Conservation (phyloP, 2,797 vertebrate genomes). For the Rallus crepitans region DNA sequence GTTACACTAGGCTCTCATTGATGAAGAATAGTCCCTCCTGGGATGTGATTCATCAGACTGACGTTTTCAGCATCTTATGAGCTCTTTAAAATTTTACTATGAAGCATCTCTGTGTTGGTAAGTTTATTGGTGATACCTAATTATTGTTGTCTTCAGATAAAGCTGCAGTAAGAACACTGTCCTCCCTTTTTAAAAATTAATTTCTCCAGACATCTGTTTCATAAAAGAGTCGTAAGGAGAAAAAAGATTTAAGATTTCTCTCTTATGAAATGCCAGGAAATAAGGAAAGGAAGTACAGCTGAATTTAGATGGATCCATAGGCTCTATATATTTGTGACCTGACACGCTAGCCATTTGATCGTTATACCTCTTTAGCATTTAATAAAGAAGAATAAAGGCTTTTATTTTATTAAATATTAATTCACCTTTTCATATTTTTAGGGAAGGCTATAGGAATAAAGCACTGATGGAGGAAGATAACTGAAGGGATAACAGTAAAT, state of each 20-base stretch:
- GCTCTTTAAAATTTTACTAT: neutral
- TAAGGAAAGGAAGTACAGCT: neutral
- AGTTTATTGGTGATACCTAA: neutral
- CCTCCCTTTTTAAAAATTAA: slow-evolving; percentile 22
- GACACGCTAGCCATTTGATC: slow-evolving; percentile 9
- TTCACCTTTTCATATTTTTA: slow-evolving; percentile 58
- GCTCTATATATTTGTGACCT: neutral
- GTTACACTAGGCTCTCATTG: neutral
- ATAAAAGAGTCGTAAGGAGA: neutral
- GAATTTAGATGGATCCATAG: slow-evolving; percentile 24
- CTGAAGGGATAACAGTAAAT: neutral
- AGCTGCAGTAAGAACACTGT: neutral
- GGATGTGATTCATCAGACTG: neutral
- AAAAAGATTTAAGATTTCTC: neutral
- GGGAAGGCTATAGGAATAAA: slow-evolving; percentile 41
- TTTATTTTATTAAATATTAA: slow-evolving; percentile 77
- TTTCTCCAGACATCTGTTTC: neutral
- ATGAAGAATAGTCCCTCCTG: neutral
- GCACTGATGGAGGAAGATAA: neutral
- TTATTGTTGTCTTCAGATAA: slow-evolving; percentile 1
- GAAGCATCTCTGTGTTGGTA: neutral
- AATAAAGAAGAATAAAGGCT: slow-evolving; percentile 69
- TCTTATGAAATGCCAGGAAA: neutral
- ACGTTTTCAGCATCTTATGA: neutral
- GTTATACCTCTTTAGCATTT: slow-evolving; percentile 51